Evolutionary conservation across 2,797 vertebrate species (phyloP).

Genomic region (Neostethus bicornis): DNA sequence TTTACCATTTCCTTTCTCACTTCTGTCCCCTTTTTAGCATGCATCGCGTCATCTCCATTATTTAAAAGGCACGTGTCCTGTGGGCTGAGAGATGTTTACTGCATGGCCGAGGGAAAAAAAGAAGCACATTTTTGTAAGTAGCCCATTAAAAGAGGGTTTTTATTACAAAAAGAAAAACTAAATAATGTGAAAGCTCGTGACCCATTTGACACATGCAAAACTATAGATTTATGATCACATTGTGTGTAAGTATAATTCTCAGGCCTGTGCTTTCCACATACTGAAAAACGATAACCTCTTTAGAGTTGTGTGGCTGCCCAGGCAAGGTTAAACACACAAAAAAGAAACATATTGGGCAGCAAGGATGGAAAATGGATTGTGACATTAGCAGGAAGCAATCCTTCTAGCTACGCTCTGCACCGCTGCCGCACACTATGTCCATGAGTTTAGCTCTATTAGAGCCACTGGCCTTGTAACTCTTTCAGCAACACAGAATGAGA

Average conservation of each 20-base stretch:
- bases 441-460: slow-evolving; percentile 36
- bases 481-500: slow-evolving; percentile 11
- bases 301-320: slow-evolving; percentile 13
- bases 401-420: slow-evolving; percentile 40
- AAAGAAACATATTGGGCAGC: slow-evolving; percentile 1
- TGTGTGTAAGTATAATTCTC: slow-evolving; percentile 16
- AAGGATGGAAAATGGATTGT: slow-evolving; percentile 41
- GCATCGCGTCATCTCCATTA: slow-evolving; percentile 68
- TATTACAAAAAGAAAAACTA: slow-evolving; percentile 4
- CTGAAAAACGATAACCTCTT: slow-evolving; percentile 1
- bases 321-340: slow-evolving; percentile 11
- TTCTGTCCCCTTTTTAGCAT: slow-evolving; percentile 43
- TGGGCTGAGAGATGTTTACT: slow-evolving; percentile 46
- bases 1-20: slow-evolving; percentile 27
- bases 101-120: slow-evolving; percentile 43
- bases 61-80: slow-evolving; percentile 66
- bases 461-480: slow-evolving; percentile 12
- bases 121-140: slow-evolving; percentile 27
- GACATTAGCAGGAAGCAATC: slow-evolving; percentile 62
- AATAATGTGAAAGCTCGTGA: slow-evolving; percentile 1
- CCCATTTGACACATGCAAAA: slow-evolving; percentile 24
- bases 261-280: slow-evolving; percentile 2
- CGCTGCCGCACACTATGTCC: slow-evolving; percentile 43
- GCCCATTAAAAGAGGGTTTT: slow-evolving; percentile 15
- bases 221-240: slow-evolving; percentile 1